Evolutionary conservation across 2,888 invertebrate species (phyloP).

Genomic region (Trissoscelio sp.): DNA sequence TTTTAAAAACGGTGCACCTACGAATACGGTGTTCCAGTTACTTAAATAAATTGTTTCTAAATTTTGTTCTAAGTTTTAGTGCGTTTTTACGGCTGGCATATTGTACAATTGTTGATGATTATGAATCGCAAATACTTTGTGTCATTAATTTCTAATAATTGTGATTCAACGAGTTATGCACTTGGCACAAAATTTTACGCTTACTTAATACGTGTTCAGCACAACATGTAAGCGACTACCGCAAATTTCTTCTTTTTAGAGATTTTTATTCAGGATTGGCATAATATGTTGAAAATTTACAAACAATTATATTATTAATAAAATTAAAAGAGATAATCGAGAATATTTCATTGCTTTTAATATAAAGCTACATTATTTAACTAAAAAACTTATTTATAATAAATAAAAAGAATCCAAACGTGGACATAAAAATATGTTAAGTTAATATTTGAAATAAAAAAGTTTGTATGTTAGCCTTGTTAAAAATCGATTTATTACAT

Average conservation of each 20-base stretch:
- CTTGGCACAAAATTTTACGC: conserved; percentile 61
- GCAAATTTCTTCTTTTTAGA: conserved; percentile 45
- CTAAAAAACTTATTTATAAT: too few species aligned
- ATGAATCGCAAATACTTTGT: conserved; percentile 42
- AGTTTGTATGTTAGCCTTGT: too few species aligned
- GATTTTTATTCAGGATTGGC: neutral
- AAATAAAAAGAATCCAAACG: too few species aligned
- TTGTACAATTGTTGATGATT: neutral
- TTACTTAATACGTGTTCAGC: conserved; percentile 72
- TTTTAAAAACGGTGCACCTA: conserved; percentile 32
- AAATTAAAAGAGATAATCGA: too few species aligned
- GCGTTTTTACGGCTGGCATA: neutral
- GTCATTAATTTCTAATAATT: conserved; percentile 28
- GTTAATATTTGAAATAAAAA: too few species aligned
- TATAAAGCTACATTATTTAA: too few species aligned
- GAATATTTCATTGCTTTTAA: too few species aligned
- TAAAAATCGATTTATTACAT: too few species aligned
- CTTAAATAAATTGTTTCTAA: neutral
- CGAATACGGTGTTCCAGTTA: conserved; percentile 35
- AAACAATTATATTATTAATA: too few species aligned
- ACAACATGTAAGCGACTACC: conserved; percentile 76
- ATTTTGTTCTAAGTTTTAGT: conserved; percentile 7
- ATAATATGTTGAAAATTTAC: neutral
- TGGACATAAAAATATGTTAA: too few species aligned
- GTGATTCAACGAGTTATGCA: conserved; percentile 33